These are phyloP conservation scores for Trichonephila clavata DNA, from an alignment of 1,140 invertebrate species.

Conservation along the genomic window DNA sequence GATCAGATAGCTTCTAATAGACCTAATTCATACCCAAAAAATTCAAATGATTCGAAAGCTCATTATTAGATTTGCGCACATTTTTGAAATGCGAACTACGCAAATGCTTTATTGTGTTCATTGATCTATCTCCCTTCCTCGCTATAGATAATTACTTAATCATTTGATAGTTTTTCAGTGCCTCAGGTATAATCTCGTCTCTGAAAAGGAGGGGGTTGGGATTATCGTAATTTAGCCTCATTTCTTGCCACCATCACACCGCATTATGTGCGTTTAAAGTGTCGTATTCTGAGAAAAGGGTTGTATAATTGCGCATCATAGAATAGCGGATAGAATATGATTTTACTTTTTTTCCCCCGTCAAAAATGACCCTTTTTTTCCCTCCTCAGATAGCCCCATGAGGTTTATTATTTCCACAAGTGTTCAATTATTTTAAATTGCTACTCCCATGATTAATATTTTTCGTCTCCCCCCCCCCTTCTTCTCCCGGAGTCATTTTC, in stretches of 20 bases:
- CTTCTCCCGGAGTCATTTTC: not conserved
- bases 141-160: conserved; percentile 26
- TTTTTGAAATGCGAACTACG: no score
- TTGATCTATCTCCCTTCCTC: not conserved
- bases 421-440: conserved; percentile 59
- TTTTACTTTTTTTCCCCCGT: conserved; percentile 24
- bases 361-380: conserved; percentile 1
- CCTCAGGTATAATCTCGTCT: not conserved
- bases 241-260: not conserved
- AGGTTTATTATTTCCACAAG: conserved; percentile 42
- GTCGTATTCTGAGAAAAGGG: conserved; percentile 41
- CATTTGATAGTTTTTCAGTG: not conserved
- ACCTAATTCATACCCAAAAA: no score
- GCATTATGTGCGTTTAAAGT: conserved; percentile 59
- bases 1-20: no score
- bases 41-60: no score
- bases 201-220: not conserved
- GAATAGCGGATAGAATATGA: not conserved
- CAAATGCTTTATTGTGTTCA: no score
- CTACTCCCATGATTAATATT: not conserved
- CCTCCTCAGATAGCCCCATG: not conserved
- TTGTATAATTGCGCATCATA: conserved; percentile 14
- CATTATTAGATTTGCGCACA: no score
- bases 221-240: conserved; percentile 52
- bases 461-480: not conserved